Percentiles rank a stretch among this genome's conserved stretches.
Evolutionary conservation across 2,797 vertebrate genomes (phyloP).

Genomic region (Eidolon dupreanum): DNA sequence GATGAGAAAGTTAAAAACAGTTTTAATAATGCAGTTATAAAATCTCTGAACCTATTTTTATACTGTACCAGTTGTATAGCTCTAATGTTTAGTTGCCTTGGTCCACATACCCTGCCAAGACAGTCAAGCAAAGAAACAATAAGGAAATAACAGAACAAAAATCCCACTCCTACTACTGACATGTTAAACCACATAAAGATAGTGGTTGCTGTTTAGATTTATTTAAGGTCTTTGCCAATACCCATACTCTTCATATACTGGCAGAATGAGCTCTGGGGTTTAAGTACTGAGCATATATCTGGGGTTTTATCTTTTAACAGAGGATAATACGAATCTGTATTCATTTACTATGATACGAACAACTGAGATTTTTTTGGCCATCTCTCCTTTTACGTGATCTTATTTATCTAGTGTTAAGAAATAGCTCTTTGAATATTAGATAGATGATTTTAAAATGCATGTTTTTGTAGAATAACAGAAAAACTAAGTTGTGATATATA

Average conservation of each 20-base stretch:
- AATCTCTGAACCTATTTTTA: neutral
- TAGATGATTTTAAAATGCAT: neutral
- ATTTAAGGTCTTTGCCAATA: neutral
- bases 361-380: neutral
- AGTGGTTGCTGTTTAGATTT: neutral
- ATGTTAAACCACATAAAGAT: neutral
- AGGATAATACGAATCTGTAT: neutral
- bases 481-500: neutral
- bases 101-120: neutral
- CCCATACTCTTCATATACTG: neutral
- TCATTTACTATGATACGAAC: neutral
- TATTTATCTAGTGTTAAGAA: neutral
- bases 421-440: neutral
- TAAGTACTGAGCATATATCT: neutral
- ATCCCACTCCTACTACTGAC: neutral
- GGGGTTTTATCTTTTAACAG: neutral
- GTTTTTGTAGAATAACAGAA: neutral
- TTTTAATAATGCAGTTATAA: neutral
- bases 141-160: neutral
- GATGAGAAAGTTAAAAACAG: neutral
- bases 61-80: neutral
- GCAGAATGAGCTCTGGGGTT: neutral
- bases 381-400: neutral
- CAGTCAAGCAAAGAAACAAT: neutral
- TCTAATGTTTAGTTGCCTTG: neutral